Conservation (phyloP, 2,888 invertebrate genomes). For the Drosophila cracens region DNA sequence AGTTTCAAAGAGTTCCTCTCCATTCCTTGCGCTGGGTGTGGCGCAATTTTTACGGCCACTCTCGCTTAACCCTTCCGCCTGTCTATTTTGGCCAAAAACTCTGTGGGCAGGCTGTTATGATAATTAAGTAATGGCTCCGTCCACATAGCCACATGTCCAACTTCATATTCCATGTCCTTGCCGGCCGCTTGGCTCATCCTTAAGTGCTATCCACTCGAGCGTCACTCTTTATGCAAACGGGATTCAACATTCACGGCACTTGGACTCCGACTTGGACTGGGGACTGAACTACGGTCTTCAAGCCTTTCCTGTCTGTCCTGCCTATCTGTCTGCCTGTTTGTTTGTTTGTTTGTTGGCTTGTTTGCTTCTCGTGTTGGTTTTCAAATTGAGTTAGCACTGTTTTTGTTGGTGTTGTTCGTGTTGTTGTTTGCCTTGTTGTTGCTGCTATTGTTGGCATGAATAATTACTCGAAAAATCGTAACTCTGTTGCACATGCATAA, state of each 20-base stretch:
- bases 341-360: constrained; percentile 33
- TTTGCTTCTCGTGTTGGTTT: constrained; percentile 53
- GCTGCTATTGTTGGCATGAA: constrained; percentile 53
- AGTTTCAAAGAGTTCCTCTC: background rate
- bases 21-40: constrained; percentile 55
- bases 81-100: constrained; percentile 66
- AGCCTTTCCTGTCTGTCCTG: constrained; percentile 16
- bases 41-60: constrained; percentile 66
- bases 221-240: constrained; percentile 66
- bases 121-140: constrained; percentile 80
- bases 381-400: constrained; percentile 57
- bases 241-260: constrained; percentile 33
- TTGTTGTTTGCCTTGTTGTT: constrained; percentile 11
- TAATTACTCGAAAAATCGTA: constrained; percentile 69
- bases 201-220: constrained; percentile 79
- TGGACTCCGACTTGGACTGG: background rate
- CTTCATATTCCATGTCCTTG: constrained; percentile 25
- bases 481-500: constrained; percentile 43
- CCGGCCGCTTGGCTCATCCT: constrained; percentile 45
- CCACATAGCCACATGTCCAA: constrained; percentile 45
- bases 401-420: constrained; percentile 31
- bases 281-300: background rate
- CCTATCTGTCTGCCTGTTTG: constrained; percentile 2
- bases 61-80: constrained; percentile 55
- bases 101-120: constrained; percentile 67